Evolutionary conservation across 1,140 invertebrate genomes (phyloP).

Genomic region (Propsilocerus akamusi): DNA sequence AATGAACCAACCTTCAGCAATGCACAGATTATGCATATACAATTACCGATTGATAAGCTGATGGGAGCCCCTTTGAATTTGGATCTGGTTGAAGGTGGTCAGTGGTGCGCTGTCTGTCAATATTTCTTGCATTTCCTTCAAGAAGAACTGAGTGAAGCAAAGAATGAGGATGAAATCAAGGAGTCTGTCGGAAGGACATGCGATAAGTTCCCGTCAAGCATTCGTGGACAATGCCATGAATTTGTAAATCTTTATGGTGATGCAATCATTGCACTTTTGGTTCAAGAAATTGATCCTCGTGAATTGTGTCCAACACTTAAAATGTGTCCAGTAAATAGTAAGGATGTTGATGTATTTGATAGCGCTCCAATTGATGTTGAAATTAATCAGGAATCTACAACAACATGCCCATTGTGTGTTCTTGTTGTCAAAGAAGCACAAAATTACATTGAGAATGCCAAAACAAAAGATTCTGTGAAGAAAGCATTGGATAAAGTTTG

Average conservation of each 20-base stretch:
- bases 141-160: constrained; percentile 42
- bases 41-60: constrained; percentile 46
- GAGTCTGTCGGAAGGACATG: constrained; percentile 45
- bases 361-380: constrained; percentile 13
- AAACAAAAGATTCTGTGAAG: constrained; percentile 19
- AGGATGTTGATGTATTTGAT: constrained; percentile 31
- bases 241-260: constrained; percentile 62
- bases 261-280: constrained; percentile 53
- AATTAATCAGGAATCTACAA: constrained; percentile 20
- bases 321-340: constrained; percentile 27
- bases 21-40: constrained; percentile 18
- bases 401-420: constrained; percentile 59
- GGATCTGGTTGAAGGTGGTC: constrained; percentile 26
- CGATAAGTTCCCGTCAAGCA: constrained; percentile 36
- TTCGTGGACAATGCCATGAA: constrained; percentile 45
- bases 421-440: constrained; percentile 48
- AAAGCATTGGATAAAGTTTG: constrained; percentile 54
- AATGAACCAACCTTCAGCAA: constrained; percentile 19
- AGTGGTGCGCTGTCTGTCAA: constrained; percentile 59
- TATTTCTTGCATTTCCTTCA: constrained; percentile 66
- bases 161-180: constrained; percentile 45
- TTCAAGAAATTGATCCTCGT: constrained; percentile 64
- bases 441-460: constrained; percentile 17
- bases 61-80: constrained; percentile 25
- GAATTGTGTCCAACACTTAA: constrained; percentile 26